Evolutionary conservation across 37 sponge, comb jelly and placozoan genomes (phyloP), one percentile per base, ranked within the genome.

Genomic region (Halisarca cf. caerulea): DNA sequence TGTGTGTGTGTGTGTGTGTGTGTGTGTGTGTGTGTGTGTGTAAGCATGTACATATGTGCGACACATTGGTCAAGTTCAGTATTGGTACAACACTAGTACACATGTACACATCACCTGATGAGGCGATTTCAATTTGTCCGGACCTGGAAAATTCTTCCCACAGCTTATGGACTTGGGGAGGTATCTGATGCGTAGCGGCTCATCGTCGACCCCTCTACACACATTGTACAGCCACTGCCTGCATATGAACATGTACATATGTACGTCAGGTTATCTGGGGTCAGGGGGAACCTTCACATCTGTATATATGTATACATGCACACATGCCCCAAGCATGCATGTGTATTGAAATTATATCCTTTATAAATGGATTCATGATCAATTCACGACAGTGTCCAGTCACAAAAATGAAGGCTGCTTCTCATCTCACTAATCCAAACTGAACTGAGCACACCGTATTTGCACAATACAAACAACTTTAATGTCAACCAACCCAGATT

Each of bases 81-180:
- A 21, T 55, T 55, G 18, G 18, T 21, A 55, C 18, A 18, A 55
- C 18, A 18, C 18, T 7, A 64, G 28, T 25, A 64, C 33, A n/a
- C n/a, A n/a, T n/a, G n/a, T n/a, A n/a, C n/a, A n/a, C n/a, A n/a
- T 66, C 9, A 90, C 91, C 75, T 86, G 57, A 38, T 92, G 41
- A 24, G 68, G 64, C 11, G 89, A 82, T 8, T 7, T 80, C 15
- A 92, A 85, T 43, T 80, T 92, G 28, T 86, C 82, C n/a, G 61
- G 78, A 3, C 89, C 89, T 18, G 33, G 81, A 73, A 96, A 96
- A 83, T 96, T 93, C 79, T 96, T 96, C 18, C 94, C 91, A 85
- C 94, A 93, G 47, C 92, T 87, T 83, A 91, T 83, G 1, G 90
- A 89, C 82, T 89, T 91, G 17, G 92, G 54, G 15, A 96, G 79